These are phyloP conservation scores for Apis dorsata DNA, from an alignment of 1,140 invertebrate genomes.

Conservation along the genomic window DNA sequence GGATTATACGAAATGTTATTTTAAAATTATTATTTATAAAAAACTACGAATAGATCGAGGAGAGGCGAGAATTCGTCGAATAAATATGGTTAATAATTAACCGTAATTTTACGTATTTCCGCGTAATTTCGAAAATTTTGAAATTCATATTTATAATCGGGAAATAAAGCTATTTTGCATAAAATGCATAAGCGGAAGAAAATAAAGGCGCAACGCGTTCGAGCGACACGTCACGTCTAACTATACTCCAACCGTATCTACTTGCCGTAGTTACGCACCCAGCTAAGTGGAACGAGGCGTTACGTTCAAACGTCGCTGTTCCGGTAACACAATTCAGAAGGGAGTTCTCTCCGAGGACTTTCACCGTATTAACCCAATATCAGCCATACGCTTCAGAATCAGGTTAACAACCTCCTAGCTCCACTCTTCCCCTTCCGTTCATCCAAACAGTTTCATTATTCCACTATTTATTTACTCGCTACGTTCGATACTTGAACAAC, in stretches of 20 bases:
- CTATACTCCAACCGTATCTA: slow-evolving; percentile 52
- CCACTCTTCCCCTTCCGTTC: slow-evolving; percentile 20
- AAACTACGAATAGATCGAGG: too few species aligned
- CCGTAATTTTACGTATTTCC: too few species aligned
- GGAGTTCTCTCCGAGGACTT: slow-evolving; percentile 64
- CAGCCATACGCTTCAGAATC: slow-evolving; percentile 61
- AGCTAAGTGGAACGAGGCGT: slow-evolving; percentile 63
- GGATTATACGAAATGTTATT: too few species aligned
- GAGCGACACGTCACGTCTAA: slow-evolving; percentile 48
- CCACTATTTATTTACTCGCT: slow-evolving; percentile 29
- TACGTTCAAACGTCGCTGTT: slow-evolving; percentile 63
- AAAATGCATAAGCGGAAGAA: neutral
- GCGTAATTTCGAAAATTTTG: neutral
- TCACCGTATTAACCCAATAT: slow-evolving; percentile 67
- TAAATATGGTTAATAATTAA: too few species aligned
- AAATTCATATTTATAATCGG: neutral
- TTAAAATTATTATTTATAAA: too few species aligned
- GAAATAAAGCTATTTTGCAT: neutral
- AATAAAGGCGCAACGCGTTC: slow-evolving; percentile 21
- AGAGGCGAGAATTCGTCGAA: too few species aligned
- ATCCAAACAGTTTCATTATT: slow-evolving; percentile 25
- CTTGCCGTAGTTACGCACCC: slow-evolving; percentile 59
- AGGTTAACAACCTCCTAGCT: slow-evolving; percentile 54
- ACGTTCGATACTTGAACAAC: slow-evolving; percentile 1
- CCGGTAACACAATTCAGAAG: slow-evolving; percentile 65